Evolutionary conservation across 2,113 vertebrate genomes (phyloP), one percentile per base, ranked within the genome.

Genomic region (Perca schrenkii): DNA sequence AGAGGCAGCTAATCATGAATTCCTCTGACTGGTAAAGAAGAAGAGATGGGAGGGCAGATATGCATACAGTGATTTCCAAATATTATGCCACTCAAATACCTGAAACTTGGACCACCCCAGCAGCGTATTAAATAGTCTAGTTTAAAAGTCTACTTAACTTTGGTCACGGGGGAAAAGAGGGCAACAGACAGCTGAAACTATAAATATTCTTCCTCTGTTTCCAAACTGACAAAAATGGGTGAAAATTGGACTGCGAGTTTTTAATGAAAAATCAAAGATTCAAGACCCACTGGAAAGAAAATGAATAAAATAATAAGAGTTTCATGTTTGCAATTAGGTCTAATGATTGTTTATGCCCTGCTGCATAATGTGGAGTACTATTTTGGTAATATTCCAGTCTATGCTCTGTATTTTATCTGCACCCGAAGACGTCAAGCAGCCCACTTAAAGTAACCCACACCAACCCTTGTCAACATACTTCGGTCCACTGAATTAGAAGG

Each of bases 51-150:
- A 84, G 72, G 69, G 70, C 57, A 70, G 87, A 82, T 79, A 77
- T 28, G 61, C 61, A 68, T 62, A 73, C n/a, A 56, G 71, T 64
- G 56, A 81, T 86, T 75, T 77, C 61, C 74, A 89, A 83, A 86
- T 86, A 82, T 80, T 80, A 74, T 85, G 75, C 70, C 50, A 81
- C 69, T 86, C 76, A 87, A 82, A 82, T 50, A 80, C 65, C 74
- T 83, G 53, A 74, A 79, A 74, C 15, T 34, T 54, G 36, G 70
- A 79, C 64, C 77, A 80, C 47, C 56, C 57, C n/a, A 11, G 76
- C 11, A 16, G 58, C 80, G 70, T 65, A 58, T 82, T 88, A 72
- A 83, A 75, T 22, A 43, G 52, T 54, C 63, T 49, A 34, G 61
- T 90, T 88, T 79, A 78, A 88, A 84, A 87, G 86, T 79, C 68